Evolutionary conservation across 2,888 invertebrate genomes (phyloP), one percentile per base, ranked within the genome.

Genomic region (Biston betularia): DNA sequence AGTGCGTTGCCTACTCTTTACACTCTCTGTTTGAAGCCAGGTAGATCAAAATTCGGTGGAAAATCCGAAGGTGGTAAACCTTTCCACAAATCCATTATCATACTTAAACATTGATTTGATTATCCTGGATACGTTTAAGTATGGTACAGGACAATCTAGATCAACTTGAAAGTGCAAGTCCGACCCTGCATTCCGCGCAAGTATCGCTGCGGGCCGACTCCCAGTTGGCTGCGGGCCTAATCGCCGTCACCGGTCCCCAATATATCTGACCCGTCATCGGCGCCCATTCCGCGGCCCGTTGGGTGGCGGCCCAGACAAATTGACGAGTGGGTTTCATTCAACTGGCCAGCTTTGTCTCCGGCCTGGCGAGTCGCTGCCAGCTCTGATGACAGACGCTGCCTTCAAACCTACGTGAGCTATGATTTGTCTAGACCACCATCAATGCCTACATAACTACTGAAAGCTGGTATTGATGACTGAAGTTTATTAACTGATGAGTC

Each of bases 261-360:
- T 91, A 89, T 88, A 90, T 93, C 90, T 89, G 79, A 80, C 86
- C 88, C 89, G 92, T 93, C 93, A 92, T 87, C 93, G 89, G 79
- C 79, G 80, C 78, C 87, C 92, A 91, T 93, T 92, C 92, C 86
- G 88, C 86, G 85, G 86, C 89, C 89, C 90, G 88, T 89, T 85
- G 89, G 90, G 89, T 89, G 90, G 88, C 85, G 85, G 86, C 79
- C 69, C 84, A 89, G 92, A 93, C 93, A 92, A 93, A 93, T 93
- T 93, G 92, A 87, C 87, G 86, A 83, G 66, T 66, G 62, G 57
- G 62, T 53, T 63, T 63, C 68, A 68, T 63, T 60, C 68, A 71
- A 75, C 75, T 71, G 71, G 71, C 61, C 38, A 61, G 61, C 52
- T 52, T 53, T 53, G 61, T 60, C 53, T 52, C 42, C 7, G 48